Conservation (phyloP, 2,888 invertebrate species). For the Strigamia transsilvanica region DNA sequence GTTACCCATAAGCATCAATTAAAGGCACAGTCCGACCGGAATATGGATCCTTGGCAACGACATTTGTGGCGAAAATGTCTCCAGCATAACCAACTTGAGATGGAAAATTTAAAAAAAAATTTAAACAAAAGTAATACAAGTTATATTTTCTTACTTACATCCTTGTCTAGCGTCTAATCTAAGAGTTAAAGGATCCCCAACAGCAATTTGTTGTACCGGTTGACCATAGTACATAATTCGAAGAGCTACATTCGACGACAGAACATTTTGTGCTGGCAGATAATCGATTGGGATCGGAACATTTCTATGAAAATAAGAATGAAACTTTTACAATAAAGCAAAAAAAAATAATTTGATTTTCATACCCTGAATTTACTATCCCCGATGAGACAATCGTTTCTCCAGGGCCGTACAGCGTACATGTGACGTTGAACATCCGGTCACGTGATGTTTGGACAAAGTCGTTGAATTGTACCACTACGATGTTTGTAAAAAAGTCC, state of each 20-base stretch:
- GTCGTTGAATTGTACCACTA: slow-evolving; percentile 92
- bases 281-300: slow-evolving; percentile 88
- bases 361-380: slow-evolving; percentile 89
- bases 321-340: neutral
- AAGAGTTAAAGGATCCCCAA: slow-evolving; percentile 90
- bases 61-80: slow-evolving; percentile 92
- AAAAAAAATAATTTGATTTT: slow-evolving; percentile 33
- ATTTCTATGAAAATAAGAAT: slow-evolving; percentile 69
- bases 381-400: slow-evolving; percentile 93
- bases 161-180: slow-evolving; percentile 88
- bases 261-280: slow-evolving; percentile 87
- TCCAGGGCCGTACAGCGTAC: slow-evolving; percentile 87
- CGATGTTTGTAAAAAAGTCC: slow-evolving; percentile 92
- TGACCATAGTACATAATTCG: slow-evolving; percentile 87
- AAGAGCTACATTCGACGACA: slow-evolving; percentile 86
- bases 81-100: slow-evolving; percentile 67
- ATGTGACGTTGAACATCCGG: slow-evolving; percentile 91
- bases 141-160: slow-evolving; percentile 58
- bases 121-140: neutral
- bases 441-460: slow-evolving; percentile 90
- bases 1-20: slow-evolving; percentile 85
- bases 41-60: slow-evolving; percentile 90
- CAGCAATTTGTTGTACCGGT: slow-evolving; percentile 91
- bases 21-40: slow-evolving; percentile 88
- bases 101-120: slow-evolving; percentile 13